Conservation (phyloP, 1,140 invertebrate species). For the Orius laevigatus region DNA sequence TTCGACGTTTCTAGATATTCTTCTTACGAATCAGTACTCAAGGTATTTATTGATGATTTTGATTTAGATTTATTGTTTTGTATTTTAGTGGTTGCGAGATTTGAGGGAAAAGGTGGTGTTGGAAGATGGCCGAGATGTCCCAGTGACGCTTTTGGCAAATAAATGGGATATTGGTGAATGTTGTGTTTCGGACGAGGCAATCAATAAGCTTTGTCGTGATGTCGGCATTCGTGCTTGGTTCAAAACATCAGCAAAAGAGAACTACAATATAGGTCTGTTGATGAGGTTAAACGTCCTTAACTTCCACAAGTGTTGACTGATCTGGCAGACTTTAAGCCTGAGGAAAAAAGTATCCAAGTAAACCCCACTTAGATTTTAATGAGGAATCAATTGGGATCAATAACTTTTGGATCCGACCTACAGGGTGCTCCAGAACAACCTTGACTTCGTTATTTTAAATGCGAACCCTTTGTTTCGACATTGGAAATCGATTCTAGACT, state of each 20-base stretch:
- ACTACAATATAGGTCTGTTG: conserved; percentile 60
- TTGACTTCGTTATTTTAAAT: too few species aligned
- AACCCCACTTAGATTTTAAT: too few species aligned
- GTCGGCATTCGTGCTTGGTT: conserved; percentile 44
- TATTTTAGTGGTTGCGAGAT: conserved; percentile 40
- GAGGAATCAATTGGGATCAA: too few species aligned
- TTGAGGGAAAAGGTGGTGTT: conserved; percentile 53
- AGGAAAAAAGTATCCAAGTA: too few species aligned
- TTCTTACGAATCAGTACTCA: conserved; percentile 59
- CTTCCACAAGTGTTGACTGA: too few species aligned
- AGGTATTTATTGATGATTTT: conserved; percentile 27
- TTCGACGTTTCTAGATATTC: conserved; percentile 59
- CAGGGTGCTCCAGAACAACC: too few species aligned
- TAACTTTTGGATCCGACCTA: too few species aligned
- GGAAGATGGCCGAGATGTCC: conserved; percentile 54
- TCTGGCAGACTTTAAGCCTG: too few species aligned
- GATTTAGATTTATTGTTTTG: conserved; percentile 5
- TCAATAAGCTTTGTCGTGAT: conserved; percentile 36
- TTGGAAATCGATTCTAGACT: too few species aligned
- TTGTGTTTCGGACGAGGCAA: conserved; percentile 29
- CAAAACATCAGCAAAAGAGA: conserved; percentile 69
- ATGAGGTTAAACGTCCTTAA: too few species aligned
- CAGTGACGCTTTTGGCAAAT: conserved; percentile 64
- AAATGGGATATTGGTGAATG: conserved; percentile 44
- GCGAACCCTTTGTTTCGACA: too few species aligned